A percentile compares a stretch with the other conserved stretches of the same genome.
These are phyloP conservation scores for Percopsis omiscomaycus DNA, from an alignment of 2,797 vertebrate genomes.

Conservation along the genomic window DNA sequence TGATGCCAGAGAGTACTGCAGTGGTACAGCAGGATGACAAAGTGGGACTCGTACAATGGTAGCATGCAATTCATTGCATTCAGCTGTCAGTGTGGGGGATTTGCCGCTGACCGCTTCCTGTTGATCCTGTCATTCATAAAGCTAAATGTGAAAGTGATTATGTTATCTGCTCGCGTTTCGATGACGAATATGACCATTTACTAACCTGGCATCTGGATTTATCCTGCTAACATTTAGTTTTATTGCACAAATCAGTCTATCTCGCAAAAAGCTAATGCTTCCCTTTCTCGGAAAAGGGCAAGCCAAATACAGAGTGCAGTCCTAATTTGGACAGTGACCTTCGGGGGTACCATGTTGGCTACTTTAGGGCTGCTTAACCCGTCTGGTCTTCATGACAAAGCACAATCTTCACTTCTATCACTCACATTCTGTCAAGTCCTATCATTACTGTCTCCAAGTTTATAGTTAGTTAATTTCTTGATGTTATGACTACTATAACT, in stretches of 20 bases:
- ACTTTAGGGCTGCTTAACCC: no score
- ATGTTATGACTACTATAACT: no score
- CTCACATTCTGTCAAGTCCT: no score
- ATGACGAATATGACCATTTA: conserved; percentile 1
- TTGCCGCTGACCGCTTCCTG: not conserved
- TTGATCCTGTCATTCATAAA: not conserved
- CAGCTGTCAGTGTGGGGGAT: not conserved
- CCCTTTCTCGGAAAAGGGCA: not conserved
- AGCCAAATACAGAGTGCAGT: not conserved
- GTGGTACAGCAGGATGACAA: no score
- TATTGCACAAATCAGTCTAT: not conserved
- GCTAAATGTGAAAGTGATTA: conserved; percentile 1
- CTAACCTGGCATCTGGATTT: conserved; percentile 1
- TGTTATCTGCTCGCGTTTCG: not conserved
- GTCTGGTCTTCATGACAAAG: no score
- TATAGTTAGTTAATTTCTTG: no score
- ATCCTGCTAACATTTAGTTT: not conserved
- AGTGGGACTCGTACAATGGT: not conserved
- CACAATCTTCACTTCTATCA: no score
- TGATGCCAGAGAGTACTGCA: no score
- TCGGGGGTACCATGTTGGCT: no score
- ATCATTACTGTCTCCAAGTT: no score
- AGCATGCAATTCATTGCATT: conserved; percentile 3
- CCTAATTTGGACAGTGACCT: no score
- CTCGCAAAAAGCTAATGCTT: not conserved